phyloP scores from a whole-genome alignment of 2,113 vertebrate genomes.

The Martes martes region DNA sequence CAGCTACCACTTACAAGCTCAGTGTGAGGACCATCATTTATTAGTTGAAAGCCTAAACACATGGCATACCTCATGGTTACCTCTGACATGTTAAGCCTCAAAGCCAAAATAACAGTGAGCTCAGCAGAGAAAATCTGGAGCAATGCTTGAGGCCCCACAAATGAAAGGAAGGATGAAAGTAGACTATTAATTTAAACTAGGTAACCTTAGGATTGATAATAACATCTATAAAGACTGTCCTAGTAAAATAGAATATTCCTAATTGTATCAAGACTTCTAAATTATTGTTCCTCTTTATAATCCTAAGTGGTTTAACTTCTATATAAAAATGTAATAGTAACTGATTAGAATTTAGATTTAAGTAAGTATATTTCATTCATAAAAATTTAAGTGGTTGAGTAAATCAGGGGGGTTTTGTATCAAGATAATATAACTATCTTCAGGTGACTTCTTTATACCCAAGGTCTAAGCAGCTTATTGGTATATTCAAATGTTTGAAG shows the following conservation, averaged over 20 bases:
- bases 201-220: background rate
- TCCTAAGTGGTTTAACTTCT: background rate
- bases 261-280: background rate
- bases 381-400: background rate
- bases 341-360: background rate
- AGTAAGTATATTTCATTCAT: background rate
- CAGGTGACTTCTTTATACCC: background rate
- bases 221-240: background rate
- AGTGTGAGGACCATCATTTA: background rate
- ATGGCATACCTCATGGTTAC: background rate
- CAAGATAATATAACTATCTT: background rate
- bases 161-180: background rate
- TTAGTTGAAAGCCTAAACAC: background rate
- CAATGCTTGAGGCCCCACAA: background rate
- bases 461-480: background rate
- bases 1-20: background rate
- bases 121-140: background rate
- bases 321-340: background rate
- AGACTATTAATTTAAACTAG: background rate
- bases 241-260: background rate
- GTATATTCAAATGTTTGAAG: background rate
- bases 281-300: background rate
- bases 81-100: background rate
- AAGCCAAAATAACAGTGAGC: background rate
- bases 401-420: background rate